phyloP scores from a whole-genome alignment of 2,797 vertebrate genomes.

The Squalus acanthias region DNA sequence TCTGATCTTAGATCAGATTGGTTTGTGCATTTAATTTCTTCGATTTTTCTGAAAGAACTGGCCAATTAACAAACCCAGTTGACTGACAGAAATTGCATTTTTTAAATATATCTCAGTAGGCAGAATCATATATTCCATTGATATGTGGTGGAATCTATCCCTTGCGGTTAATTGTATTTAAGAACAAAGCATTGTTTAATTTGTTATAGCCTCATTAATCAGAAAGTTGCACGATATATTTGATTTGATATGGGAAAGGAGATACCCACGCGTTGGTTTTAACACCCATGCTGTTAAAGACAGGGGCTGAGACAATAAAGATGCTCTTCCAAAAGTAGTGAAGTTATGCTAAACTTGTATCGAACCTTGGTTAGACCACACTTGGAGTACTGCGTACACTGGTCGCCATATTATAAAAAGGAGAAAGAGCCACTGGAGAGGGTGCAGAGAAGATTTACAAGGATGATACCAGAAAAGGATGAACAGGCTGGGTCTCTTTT shows the following conservation, averaged over 20 bases:
- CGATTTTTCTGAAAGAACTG: background rate
- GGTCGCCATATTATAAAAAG: no score
- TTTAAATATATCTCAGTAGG: background rate
- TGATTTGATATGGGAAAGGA: background rate
- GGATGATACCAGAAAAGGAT: no score
- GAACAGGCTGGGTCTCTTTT: no score
- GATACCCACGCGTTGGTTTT: background rate
- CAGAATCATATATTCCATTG: background rate
- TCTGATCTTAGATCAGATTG: background rate
- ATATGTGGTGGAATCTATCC: background rate
- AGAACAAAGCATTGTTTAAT: background rate
- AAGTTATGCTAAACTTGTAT: no score
- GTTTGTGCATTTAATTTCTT: background rate
- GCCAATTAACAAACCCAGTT: background rate
- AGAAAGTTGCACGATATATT: background rate
- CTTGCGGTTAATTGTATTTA: background rate
- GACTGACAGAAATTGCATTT: background rate
- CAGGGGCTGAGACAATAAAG: background rate
- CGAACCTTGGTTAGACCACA: no score
- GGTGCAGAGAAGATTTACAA: no score
- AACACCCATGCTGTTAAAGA: background rate
- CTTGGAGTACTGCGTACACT: no score
- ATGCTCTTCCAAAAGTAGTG: background rate
- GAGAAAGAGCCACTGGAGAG: no score
- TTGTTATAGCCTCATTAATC: background rate